These are phyloP conservation scores for Cephalopholis sonnerati DNA, from an alignment of 2,113 vertebrate species.

Conservation along the genomic window DNA sequence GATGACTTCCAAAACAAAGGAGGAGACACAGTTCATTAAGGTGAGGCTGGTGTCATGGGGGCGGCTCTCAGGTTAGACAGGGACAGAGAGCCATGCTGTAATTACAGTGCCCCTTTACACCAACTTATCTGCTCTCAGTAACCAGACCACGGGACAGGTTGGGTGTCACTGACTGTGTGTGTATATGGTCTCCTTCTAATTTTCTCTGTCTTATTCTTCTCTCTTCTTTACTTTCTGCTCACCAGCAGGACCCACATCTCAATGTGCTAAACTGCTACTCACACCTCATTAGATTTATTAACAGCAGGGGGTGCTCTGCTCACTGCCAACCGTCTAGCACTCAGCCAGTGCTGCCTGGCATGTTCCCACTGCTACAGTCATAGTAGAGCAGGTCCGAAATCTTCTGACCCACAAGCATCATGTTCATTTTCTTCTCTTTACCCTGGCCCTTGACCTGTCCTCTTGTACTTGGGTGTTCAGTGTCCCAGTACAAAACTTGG, in stretches of 20 bases:
- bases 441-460: conserved; percentile 5
- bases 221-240: neutral
- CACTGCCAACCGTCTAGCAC: neutral
- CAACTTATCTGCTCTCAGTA: conserved; percentile 46
- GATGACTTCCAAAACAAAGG: neutral
- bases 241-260: conserved; percentile 4
- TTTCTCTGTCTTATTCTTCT: neutral
- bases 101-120: conserved; percentile 37
- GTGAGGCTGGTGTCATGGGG: conserved; percentile 34
- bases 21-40: neutral
- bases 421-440: neutral
- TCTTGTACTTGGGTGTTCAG: conserved; percentile 9
- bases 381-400: neutral
- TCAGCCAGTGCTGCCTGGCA: neutral
- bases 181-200: neutral
- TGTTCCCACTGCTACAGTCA: neutral
- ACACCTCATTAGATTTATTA: conserved; percentile 5
- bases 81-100: conserved; percentile 44
- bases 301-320: neutral
- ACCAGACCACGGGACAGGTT: conserved; percentile 7
- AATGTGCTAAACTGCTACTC: neutral
- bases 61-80: conserved; percentile 28
- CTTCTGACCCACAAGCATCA: neutral
- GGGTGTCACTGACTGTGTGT: conserved; percentile 5
- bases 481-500: conserved; percentile 13